Conservation (phyloP, 2,113 vertebrate species). For the Antidorcas marsupialis region DNA sequence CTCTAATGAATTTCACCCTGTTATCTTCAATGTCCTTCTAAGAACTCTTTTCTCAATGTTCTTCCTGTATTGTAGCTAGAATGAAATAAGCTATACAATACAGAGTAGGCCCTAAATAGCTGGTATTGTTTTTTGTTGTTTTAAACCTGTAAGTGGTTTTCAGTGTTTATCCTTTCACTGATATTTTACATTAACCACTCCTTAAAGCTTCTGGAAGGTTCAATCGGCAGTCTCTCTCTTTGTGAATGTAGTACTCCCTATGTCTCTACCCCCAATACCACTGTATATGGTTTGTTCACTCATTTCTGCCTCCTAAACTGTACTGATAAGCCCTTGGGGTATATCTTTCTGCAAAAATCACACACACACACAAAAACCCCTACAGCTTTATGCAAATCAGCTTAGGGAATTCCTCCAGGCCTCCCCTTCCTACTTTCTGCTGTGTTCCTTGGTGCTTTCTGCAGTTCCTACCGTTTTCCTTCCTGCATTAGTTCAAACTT, state of each 20-base stretch:
- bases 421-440: not conserved
- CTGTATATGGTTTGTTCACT: not conserved
- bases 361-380: not conserved
- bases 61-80: not conserved
- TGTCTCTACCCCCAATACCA: not conserved
- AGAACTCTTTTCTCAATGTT: not conserved
- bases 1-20: not conserved
- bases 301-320: not conserved
- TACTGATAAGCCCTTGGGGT: not conserved
- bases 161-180: not conserved
- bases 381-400: not conserved
- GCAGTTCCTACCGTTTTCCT: not conserved
- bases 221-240: not conserved
- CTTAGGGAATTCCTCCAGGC: not conserved
- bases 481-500: not conserved
- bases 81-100: not conserved
- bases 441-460: not conserved
- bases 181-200: not conserved
- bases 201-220: not conserved
- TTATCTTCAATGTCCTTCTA: not conserved
- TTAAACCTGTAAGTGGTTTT: not conserved
- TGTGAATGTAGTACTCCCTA: not conserved
- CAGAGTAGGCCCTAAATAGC: not conserved
- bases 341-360: not conserved
- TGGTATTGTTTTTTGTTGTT: not conserved